Evolutionary conservation across 2,113 vertebrate species (phyloP), one percentile per base, ranked within the genome.

Genomic region (Coregonus clupeaformis): DNA sequence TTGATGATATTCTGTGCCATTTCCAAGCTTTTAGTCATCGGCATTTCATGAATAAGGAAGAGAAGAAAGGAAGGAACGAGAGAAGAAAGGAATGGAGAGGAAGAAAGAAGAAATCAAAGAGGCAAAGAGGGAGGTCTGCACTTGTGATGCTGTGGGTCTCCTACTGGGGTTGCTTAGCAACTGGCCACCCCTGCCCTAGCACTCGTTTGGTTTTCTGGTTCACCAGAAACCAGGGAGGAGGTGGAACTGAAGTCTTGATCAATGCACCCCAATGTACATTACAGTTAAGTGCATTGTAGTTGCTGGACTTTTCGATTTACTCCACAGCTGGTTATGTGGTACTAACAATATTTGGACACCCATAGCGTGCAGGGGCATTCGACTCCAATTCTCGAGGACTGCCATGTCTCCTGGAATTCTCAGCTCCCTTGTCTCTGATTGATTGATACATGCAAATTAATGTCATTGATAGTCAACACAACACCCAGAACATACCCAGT

Each of bases 401-500:
- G n/a, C 5, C 49, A 18, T 52, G n/a, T 60, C 52, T 6, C 16
- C 36, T 42, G 36, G 36, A 42, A 42, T 12, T 42, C 13, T 55
- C 20, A 3, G 18, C 13, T 60, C 4, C 4, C 18, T 22, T n/a
- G 5, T 60, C 16, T 1, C 3, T n/a, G 18, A 27, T n/a, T 60
- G 13, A 20, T 14, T 55, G 5, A 16, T 55, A 7, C 24, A 16
- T 72, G 76, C 55, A 77, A 74, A 60, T 60, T 0, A 60, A 22
- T n/a, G 57, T 11, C n/a, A 65, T 16, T 29, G n/a, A 11, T 0
- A 65, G 2, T 29, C n/a, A 65, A 27, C 63, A 25, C 6, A 65
- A 65, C 24, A 65, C 22, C 7, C 9, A 65, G n/a, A 24, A 47
- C 96, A 97, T 95, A 99, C 98, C 98, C 98, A 80, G 98, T 98